Base-by-base conservation (phyloP, 2,797 vertebrate species). In the Notamacropus eugenii region DNA sequence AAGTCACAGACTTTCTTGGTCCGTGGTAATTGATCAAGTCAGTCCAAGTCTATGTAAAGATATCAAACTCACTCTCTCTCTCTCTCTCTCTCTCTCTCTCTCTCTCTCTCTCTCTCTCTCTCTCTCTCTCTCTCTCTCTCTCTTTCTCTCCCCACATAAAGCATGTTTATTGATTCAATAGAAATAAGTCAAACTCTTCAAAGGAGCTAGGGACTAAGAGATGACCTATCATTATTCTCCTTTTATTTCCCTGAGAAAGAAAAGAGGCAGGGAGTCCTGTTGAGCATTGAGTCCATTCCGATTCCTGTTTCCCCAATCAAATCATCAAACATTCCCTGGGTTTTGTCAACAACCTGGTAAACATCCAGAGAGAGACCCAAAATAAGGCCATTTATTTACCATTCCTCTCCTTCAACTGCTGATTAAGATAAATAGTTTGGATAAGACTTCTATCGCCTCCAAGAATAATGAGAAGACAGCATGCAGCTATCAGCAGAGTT, bases 381-480 rank as follows among this genome's bases (percentile, higher is more conserved):
- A 99, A 98, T 99, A 98, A 98, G 98, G 98, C 98, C 94, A 98
- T 99, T 99, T 99, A 98, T 99, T 99, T 99, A 98, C 98, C 98
- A 98, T 99, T 98, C 98, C 98, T 99, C 98, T 98, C 97, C 97
- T 99, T 98, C 98, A 99, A 99, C 98, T 99, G 98, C 98, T 99
- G 99, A 99, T 99, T 99, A 99, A 98, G 98, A 98, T 99, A 99
- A 99, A 99, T 99, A 98, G 98, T 99, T 99, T 98, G 98, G 98
- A 98, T 98, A 98, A 99, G 98, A 98, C 94, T 97, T 93, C 97
- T 98, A 98, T 98, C 98, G 98, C 98, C 98, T 99, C 98, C 99
- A 99, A 98, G 96, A 98, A 98, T 98, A 98, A 98, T 98, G 98
- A 98, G 98, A 98, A 98, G 97, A 98, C 98, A 98, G 94, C 96